Conservation (phyloP, 2,797 vertebrate species). For the Sebastiscus albofasciatus region DNA sequence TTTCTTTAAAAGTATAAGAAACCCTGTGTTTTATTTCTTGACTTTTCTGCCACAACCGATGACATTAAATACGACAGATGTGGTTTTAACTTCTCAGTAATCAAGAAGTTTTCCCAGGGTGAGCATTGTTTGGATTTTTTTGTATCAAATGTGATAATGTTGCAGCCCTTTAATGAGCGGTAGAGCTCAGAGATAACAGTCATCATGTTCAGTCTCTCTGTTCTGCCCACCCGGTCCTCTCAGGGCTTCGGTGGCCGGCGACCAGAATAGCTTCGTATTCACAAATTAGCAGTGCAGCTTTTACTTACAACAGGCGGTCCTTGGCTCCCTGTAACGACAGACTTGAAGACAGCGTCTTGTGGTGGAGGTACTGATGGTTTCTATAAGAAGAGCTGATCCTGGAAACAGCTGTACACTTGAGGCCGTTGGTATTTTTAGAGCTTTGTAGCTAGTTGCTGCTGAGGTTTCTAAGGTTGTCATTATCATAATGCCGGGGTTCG, state of each 20-base stretch:
- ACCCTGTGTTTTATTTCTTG: not conserved
- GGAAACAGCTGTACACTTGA: constrained; percentile 56
- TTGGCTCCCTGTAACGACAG: constrained; percentile 29
- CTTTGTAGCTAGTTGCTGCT: constrained; percentile 40
- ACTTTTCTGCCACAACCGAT: not conserved
- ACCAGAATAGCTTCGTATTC: constrained; percentile 66
- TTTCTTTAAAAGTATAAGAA: not conserved
- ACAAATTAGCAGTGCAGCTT: constrained; percentile 61
- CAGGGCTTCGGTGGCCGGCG: not conserved
- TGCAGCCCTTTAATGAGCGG: not conserved
- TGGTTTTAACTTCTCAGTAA: not conserved
- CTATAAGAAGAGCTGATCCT: constrained; percentile 58
- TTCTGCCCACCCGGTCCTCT: not conserved
- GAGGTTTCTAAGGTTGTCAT: constrained; percentile 66
- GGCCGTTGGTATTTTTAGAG: constrained; percentile 66
- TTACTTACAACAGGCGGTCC: constrained; percentile 1
- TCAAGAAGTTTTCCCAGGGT: not conserved
- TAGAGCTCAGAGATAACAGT: not conserved
- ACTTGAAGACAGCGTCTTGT: constrained; percentile 45
- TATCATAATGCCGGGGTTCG: constrained; percentile 70
- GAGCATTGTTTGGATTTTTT: not conserved
- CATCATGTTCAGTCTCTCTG: not conserved
- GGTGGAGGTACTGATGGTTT: constrained; percentile 44
- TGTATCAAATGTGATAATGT: not conserved
- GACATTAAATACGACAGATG: no score